Evolutionary conservation across 2,797 vertebrate species (phyloP).

Genomic region (Melanotaenia parkinsoni): DNA sequence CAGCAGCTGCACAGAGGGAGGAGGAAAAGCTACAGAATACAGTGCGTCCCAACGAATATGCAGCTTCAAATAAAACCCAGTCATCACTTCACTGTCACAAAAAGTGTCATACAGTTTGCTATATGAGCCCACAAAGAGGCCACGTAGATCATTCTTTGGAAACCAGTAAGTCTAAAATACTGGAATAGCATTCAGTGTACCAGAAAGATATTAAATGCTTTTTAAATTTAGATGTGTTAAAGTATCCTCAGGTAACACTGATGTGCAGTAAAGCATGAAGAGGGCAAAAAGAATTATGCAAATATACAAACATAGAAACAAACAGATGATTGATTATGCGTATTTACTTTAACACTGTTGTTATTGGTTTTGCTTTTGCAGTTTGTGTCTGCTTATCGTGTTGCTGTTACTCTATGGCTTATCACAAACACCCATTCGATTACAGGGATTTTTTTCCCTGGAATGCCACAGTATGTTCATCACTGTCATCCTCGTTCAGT

Average conservation of each 20-base stretch:
- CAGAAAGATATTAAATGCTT: neutral
- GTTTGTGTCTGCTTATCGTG: constrained; percentile 27
- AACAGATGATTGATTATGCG: constrained; percentile 28
- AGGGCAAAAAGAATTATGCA: neutral
- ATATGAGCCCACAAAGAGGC: constrained; percentile 1
- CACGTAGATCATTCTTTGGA: constrained; percentile 10
- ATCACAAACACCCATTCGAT: constrained; percentile 8
- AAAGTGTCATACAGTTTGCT: neutral
- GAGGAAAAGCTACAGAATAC: neutral
- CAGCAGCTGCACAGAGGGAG: constrained; percentile 22
- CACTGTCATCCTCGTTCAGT: constrained; percentile 2
- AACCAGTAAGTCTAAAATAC: neutral
- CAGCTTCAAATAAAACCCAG: constrained; percentile 3
- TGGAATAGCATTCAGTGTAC: neutral
- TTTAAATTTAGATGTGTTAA: neutral
- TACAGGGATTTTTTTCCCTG: neutral
- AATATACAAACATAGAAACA: neutral
- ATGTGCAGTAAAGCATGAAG: too few relatives aligned
- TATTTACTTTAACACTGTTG: constrained; percentile 27
- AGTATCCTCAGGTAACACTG: too few relatives aligned
- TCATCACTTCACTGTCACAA: neutral
- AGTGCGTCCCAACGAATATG: neutral
- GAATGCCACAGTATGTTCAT: neutral
- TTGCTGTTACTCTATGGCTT: neutral
- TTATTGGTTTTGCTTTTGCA: constrained; percentile 36